A percentile compares a stretch with the other conserved stretches of the same genome.
Evolutionary conservation across 2,888 invertebrate species (phyloP).

Genomic region (Hartigia nigra): DNA sequence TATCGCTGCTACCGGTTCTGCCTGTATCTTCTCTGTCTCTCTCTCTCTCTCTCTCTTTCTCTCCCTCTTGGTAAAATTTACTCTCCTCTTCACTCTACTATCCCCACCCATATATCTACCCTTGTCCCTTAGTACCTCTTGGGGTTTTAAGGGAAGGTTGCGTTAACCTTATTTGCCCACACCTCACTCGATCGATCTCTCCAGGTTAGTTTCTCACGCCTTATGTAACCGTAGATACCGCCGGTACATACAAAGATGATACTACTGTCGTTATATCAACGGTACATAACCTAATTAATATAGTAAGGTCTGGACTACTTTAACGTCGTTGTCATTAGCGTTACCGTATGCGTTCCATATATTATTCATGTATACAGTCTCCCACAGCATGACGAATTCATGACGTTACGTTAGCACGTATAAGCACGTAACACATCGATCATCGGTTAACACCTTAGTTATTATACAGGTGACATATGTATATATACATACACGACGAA

Average conservation of each 20-base stretch:
- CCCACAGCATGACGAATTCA: not conserved
- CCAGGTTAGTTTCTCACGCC: not conserved
- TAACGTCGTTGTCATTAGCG: not conserved
- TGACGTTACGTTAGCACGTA: not conserved
- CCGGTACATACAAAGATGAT: not conserved
- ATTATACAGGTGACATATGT: not conserved
- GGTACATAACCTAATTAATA: not conserved
- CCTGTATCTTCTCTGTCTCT: not conserved
- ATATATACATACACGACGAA: not conserved
- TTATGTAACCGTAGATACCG: not conserved
- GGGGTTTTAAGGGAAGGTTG: not conserved
- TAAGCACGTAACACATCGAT: not conserved
- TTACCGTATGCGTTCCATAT: not conserved
- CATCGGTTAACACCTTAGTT: not conserved
- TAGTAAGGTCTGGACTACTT: not conserved
- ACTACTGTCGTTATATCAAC: not conserved
- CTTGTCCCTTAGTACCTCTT: slow-evolving; percentile 3
- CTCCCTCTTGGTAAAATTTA: not conserved
- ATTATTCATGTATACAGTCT: not conserved
- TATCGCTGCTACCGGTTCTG: not conserved
- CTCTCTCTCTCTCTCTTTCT: too few species aligned
- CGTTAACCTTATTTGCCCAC: not conserved
- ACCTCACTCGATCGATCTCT: not conserved
- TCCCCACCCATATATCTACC: not conserved
- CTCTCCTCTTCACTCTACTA: not conserved